These are phyloP conservation scores for Ormyrus thymus DNA, from an alignment of 2,888 invertebrate species.

Conservation along the genomic window DNA sequence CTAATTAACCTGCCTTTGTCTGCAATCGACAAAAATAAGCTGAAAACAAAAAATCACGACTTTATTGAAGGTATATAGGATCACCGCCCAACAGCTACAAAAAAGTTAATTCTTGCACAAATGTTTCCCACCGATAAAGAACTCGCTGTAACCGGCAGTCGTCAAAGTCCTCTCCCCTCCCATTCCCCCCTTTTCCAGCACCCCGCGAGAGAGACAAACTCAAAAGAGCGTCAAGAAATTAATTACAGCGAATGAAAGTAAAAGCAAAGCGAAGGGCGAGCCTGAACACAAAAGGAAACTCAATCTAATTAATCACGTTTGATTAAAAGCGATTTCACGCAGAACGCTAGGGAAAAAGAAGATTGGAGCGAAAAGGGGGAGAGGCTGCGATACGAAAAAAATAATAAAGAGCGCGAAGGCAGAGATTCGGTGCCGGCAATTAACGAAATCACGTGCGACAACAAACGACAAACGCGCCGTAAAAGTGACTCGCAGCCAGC, in stretches of 20 bases:
- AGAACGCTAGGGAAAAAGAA: background rate
- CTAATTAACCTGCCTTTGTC: too few species aligned
- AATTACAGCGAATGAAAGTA: conserved; percentile 9
- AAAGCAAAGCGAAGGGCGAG: background rate
- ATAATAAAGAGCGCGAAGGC: background rate
- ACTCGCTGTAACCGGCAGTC: background rate
- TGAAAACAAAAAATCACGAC: too few species aligned
- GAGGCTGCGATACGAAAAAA: background rate
- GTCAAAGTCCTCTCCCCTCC: background rate
- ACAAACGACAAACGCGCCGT: conserved; percentile 14
- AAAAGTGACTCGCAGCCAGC: conserved; percentile 20
- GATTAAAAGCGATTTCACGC: background rate
- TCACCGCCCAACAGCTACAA: too few species aligned
- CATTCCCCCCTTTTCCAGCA: background rate
- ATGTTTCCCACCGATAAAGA: background rate
- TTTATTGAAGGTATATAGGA: too few species aligned
- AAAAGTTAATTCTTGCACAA: background rate
- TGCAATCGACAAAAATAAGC: too few species aligned
- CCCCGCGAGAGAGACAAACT: background rate
- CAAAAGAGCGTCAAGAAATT: conserved; percentile 26
- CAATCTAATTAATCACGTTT: conserved; percentile 34
- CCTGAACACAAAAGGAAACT: background rate
- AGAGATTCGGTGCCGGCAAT: conserved; percentile 1
- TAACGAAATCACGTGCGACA: conserved; percentile 27
- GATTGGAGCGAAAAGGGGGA: background rate